Evolutionary conservation across 2,113 vertebrate species (phyloP).

Genomic region (Callithrix jacchus): DNA sequence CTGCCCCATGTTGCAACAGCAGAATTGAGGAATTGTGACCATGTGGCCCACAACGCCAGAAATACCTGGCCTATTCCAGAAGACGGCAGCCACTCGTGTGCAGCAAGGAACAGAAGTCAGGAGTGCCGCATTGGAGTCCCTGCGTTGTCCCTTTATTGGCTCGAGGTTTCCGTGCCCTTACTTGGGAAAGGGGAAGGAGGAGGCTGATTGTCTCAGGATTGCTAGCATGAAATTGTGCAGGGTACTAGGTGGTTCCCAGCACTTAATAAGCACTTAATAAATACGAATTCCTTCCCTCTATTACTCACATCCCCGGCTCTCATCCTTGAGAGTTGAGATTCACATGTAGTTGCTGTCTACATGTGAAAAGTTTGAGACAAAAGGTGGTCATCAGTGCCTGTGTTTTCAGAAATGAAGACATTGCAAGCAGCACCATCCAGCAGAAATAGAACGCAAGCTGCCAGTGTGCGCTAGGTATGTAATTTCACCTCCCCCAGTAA

Average conservation of each 20-base stretch:
- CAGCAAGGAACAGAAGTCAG: background rate
- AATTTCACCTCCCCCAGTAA: background rate
- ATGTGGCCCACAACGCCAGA: background rate
- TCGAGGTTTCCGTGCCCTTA: too few species aligned
- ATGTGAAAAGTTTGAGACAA: background rate
- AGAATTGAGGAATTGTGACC: background rate
- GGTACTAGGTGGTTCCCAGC: background rate
- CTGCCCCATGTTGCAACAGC: rapidly evolving
- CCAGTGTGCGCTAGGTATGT: background rate
- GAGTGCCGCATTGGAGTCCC: background rate
- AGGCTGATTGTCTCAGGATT: background rate
- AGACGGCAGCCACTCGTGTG: background rate
- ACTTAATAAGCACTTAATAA: too few species aligned
- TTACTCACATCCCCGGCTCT: too few species aligned
- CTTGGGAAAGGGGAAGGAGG: background rate
- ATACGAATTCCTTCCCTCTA: background rate
- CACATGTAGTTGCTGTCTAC: background rate
- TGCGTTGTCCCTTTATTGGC: background rate
- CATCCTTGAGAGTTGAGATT: too few species aligned
- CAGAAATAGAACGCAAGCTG: background rate
- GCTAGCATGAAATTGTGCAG: background rate
- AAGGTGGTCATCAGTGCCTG: background rate
- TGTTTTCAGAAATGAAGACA: background rate
- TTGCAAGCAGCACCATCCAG: background rate
- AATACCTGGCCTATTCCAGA: background rate